Conservation (phyloP, 2,888 invertebrate species). For the Pyralis farinalis region DNA sequence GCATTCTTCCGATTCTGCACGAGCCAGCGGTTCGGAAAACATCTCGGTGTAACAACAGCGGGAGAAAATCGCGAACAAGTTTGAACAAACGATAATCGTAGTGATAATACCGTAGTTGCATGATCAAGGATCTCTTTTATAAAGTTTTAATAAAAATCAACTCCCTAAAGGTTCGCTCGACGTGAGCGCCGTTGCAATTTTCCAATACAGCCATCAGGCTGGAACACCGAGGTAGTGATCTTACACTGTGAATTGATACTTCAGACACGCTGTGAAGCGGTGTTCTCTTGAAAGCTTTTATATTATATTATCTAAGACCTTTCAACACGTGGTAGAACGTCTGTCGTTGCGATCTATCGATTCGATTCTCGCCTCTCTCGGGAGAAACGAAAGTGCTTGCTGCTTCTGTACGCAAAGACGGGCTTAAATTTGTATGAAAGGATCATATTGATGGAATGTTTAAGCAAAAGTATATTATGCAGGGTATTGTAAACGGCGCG, state of each 20-base stretch:
- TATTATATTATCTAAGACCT: constrained; percentile 79
- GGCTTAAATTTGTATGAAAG: constrained; percentile 43
- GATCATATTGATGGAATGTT: constrained; percentile 34
- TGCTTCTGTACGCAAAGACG: constrained; percentile 32
- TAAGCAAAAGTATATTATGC: constrained; percentile 7
- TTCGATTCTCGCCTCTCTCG: constrained; percentile 61
- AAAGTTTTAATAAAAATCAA: constrained; percentile 68
- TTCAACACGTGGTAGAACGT: constrained; percentile 72
- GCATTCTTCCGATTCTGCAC: constrained; percentile 59
- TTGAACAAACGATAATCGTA: constrained; percentile 29
- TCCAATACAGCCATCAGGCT: constrained; percentile 65
- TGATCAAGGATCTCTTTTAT: constrained; percentile 41
- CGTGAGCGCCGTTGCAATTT: constrained; percentile 56
- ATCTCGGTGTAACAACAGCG: constrained; percentile 45
- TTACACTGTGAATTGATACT: constrained; percentile 79
- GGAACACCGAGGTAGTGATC: constrained; percentile 62
- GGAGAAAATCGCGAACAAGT: constrained; percentile 23
- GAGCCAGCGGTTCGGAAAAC: constrained; percentile 61
- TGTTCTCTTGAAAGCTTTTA: constrained; percentile 80
- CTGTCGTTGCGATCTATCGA: constrained; percentile 70
- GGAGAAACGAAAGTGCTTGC: constrained; percentile 45
- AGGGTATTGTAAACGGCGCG: too few species aligned
- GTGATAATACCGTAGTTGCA: constrained; percentile 32
- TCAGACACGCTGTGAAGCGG: constrained; percentile 71
- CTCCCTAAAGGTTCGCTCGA: constrained; percentile 46